These are phyloP conservation scores for Phoebastria nigripes DNA, from an alignment of 2,797 vertebrate genomes.

Conservation along the genomic window DNA sequence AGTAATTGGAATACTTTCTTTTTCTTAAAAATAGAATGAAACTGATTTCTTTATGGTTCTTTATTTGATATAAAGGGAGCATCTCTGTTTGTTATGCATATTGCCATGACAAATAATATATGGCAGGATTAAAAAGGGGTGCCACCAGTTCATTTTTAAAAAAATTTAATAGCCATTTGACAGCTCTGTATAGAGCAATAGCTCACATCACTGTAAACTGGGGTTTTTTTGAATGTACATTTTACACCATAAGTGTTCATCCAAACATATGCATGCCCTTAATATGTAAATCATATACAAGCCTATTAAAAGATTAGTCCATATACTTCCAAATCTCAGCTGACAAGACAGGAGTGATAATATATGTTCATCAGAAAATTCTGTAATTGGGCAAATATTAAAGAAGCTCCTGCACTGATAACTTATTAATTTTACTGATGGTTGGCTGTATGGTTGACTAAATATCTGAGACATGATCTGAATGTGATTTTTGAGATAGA, in stretches of 20 bases:
- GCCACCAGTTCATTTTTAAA: neutral
- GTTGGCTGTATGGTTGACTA: neutral
- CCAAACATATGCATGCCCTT: neutral
- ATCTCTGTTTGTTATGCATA: neutral
- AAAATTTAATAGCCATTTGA: neutral
- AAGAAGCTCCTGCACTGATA: neutral
- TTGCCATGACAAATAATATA: neutral
- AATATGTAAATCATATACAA: neutral
- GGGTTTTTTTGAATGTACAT: neutral
- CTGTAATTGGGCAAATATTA: neutral
- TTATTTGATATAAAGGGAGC: neutral
- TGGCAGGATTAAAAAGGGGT: neutral
- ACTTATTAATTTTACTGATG: neutral
- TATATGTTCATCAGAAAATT: neutral
- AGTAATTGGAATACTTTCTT: neutral
- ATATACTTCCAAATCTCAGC: neutral
- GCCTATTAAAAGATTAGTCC: neutral
- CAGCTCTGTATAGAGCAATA: neutral
- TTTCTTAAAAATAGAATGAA: neutral
- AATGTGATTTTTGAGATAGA: neutral
- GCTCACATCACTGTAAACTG: neutral
- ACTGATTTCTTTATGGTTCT: neutral
- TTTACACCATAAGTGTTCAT: neutral
- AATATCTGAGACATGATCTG: neutral
- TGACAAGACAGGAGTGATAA: neutral